Conservation (phyloP, 2,888 invertebrate species). For the Apeira syringaria region DNA sequence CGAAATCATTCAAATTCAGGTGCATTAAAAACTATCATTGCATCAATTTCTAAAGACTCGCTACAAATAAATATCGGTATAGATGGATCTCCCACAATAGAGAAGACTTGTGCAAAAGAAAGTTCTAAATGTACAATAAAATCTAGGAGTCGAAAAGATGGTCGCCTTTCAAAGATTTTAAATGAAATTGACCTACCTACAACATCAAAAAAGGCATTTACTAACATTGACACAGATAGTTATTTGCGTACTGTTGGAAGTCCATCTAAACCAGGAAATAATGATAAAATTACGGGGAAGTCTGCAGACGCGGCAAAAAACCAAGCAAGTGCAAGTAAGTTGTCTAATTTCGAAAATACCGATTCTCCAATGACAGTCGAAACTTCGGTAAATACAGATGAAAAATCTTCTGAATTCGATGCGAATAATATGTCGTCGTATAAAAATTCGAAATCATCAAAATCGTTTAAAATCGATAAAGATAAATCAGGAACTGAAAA, state of each 20-base stretch:
- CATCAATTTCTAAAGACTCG: no score
- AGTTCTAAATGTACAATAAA: background rate
- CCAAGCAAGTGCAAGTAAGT: background rate
- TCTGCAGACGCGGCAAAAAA: background rate
- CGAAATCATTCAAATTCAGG: background rate
- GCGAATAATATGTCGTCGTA: no score
- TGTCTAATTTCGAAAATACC: conserved; percentile 1
- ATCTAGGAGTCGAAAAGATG: background rate
- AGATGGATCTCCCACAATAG: background rate
- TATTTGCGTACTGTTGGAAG: background rate
- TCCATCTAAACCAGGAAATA: background rate
- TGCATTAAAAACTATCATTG: background rate
- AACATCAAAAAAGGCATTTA: conserved; percentile 1
- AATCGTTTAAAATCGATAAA: no score
- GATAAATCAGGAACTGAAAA: no score
- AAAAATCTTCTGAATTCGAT: background rate
- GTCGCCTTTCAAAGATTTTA: background rate
- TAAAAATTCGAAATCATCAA: no score
- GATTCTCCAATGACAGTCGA: background rate
- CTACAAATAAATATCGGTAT: background rate
- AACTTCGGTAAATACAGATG: background rate
- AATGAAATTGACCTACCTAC: background rate
- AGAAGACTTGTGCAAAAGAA: background rate
- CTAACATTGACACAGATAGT: background rate
- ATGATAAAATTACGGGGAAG: conserved; percentile 1